These are phyloP conservation scores for Drosophila pseudoobscura DNA, from an alignment of 1,140 invertebrate species.

Conservation along the genomic window DNA sequence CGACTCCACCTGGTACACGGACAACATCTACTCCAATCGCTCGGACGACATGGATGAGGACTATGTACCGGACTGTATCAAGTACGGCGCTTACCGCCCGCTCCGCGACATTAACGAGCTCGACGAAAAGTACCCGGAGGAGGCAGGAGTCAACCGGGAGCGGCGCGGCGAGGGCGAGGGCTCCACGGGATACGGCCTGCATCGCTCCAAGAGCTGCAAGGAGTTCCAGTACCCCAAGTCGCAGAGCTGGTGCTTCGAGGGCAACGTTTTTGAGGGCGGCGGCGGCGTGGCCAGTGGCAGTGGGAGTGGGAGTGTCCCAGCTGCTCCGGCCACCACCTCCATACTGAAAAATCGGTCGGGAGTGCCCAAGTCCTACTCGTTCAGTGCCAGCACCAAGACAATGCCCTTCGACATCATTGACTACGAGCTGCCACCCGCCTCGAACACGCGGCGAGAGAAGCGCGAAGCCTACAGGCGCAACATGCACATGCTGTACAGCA, in stretches of 20 bases:
- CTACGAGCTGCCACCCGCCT: conserved; percentile 73
- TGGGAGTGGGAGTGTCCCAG: background rate
- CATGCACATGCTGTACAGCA: conserved; percentile 71
- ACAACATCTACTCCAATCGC: conserved; percentile 84
- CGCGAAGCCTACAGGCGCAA: conserved; percentile 72
- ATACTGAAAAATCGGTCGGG: conserved; percentile 73
- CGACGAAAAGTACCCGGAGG: conserved; percentile 62
- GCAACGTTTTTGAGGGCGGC: conserved; percentile 64
- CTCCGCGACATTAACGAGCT: conserved; percentile 74
- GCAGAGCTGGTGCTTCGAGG: conserved; percentile 81
- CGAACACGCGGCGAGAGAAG: conserved; percentile 67
- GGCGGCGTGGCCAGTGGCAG: conserved; percentile 31
- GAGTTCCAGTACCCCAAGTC: conserved; percentile 82
- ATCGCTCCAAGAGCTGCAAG: conserved; percentile 81
- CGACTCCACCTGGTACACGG: conserved; percentile 82
- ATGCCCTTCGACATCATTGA: conserved; percentile 82
- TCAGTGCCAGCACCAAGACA: conserved; percentile 76
- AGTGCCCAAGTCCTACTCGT: conserved; percentile 82
- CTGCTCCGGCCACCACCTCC: conserved; percentile 54
- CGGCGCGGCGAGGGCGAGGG: conserved; percentile 76
- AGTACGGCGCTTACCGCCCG: conserved; percentile 73
- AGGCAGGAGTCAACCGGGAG: conserved; percentile 23
- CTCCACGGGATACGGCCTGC: conserved; percentile 68
- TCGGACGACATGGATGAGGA: conserved; percentile 81
- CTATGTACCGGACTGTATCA: conserved; percentile 77